A percentile compares a stretch with the other conserved stretches of the same genome.
Conservation (phyloP, 1,140 invertebrate genomes). For the Hetaerina americana region DNA sequence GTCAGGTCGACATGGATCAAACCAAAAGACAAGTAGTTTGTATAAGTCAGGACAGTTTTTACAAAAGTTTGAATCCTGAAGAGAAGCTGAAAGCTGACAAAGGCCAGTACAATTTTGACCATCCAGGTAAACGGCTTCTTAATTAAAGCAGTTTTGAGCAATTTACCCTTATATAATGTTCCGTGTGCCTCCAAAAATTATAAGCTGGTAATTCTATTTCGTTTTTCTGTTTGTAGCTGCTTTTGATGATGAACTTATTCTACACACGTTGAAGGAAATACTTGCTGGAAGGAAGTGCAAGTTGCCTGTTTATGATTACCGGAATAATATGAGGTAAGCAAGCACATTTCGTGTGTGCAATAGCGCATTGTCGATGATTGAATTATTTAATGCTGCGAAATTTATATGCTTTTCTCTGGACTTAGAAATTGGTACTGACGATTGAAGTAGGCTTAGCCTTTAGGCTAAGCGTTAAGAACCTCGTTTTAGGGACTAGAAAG, state of each 20-base stretch:
- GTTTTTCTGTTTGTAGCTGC: constrained; percentile 42
- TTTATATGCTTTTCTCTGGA: too few species aligned
- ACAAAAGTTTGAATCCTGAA: constrained; percentile 65
- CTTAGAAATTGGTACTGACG: too few species aligned
- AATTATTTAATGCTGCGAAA: too few species aligned
- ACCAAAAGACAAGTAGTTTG: constrained; percentile 80
- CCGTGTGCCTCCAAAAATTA: too few species aligned
- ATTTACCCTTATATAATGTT: neutral
- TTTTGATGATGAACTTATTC: constrained; percentile 75
- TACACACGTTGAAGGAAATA: constrained; percentile 65
- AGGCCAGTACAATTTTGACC: constrained; percentile 95
- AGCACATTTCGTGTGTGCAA: constrained; percentile 12
- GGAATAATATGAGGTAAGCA: constrained; percentile 65
- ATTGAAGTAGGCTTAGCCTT: too few species aligned
- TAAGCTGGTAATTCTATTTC: neutral
- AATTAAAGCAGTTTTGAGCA: neutral
- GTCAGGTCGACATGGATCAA: constrained; percentile 79
- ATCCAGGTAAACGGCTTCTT: constrained; percentile 55
- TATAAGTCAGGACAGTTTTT: constrained; percentile 94
- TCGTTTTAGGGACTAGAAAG: too few species aligned
- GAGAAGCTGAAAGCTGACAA: constrained; percentile 75
- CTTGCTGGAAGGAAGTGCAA: constrained; percentile 69
- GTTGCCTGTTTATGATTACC: constrained; percentile 85
- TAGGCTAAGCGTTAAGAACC: too few species aligned
- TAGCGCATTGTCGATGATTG: too few species aligned